phyloP scores from a whole-genome alignment of 92 coral and sea anemone species.

The Palythoa grandis region DNA sequence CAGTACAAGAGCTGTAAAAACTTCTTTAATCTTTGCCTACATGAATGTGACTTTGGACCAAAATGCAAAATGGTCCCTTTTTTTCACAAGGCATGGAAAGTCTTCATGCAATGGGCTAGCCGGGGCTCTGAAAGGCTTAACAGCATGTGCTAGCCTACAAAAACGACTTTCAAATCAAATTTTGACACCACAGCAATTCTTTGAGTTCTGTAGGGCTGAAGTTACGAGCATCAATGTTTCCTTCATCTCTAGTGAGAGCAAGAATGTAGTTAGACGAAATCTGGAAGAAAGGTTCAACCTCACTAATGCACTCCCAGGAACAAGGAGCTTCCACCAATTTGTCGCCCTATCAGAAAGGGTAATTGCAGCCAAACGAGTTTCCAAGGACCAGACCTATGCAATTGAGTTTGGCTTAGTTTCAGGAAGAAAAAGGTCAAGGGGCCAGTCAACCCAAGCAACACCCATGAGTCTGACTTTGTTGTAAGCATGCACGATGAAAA shows the following conservation, averaged over 20 bases:
- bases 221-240: slow-evolving; percentile 6
- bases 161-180: slow-evolving; percentile 33
- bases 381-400: slow-evolving; percentile 23
- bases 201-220: neutral
- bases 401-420: slow-evolving; percentile 45
- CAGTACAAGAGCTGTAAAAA: too few species aligned
- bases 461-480: too few species aligned
- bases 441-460: too few species aligned
- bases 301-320: slow-evolving; percentile 33
- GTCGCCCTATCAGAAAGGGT: slow-evolving; percentile 47
- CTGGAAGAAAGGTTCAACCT: slow-evolving; percentile 23
- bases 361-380: slow-evolving; percentile 47
- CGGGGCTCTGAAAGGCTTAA: neutral
- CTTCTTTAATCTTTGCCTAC: neutral
- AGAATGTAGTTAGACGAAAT: slow-evolving; percentile 17
- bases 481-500: too few species aligned
- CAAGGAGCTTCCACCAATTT: slow-evolving; percentile 51
- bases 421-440: slow-evolving; percentile 30
- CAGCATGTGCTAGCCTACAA: slow-evolving; percentile 33
- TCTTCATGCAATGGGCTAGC: slow-evolving; percentile 7
- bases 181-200: slow-evolving; percentile 12
- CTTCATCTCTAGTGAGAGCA: slow-evolving; percentile 20
- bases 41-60: neutral
- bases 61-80: slow-evolving; percentile 24
- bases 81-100: slow-evolving; percentile 5